Evolutionary conservation across 1,140 invertebrate genomes (phyloP).

Genomic region (Drosophila equinoxialis): DNA sequence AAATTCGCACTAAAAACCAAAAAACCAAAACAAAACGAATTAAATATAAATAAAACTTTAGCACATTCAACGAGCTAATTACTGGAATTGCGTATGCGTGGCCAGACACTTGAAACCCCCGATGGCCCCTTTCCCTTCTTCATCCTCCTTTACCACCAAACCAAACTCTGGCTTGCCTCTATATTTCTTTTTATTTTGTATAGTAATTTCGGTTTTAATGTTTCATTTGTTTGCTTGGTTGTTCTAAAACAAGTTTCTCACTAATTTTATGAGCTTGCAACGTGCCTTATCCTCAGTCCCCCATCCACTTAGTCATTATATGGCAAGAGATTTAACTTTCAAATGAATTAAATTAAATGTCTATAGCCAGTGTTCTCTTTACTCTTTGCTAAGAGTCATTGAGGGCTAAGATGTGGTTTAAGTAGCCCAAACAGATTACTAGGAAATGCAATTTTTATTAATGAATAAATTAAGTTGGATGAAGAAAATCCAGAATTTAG

Average conservation of each 20-base stretch:
- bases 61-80: slow-evolving; percentile 42
- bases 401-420: no score
- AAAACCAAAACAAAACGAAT: not conserved
- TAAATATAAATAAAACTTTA: slow-evolving; percentile 12
- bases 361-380: no score
- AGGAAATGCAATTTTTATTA: no score
- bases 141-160: no score
- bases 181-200: not conserved
- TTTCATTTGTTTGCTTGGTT: slow-evolving; percentile 7
- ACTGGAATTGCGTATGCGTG: slow-evolving; percentile 7
- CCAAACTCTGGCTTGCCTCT: no score
- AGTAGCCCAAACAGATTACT: no score
- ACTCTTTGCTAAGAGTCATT: no score
- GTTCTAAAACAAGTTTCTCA: slow-evolving; percentile 3
- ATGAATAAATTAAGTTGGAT: no score
- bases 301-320: not conserved
- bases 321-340: not conserved
- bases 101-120: slow-evolving; percentile 10
- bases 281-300: slow-evolving; percentile 19
- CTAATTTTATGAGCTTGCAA: slow-evolving; percentile 36
- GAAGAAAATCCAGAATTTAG: no score
- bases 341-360: slow-evolving; percentile 5
- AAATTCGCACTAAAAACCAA: slow-evolving; percentile 41
- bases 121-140: not conserved
- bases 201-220: slow-evolving; percentile 51